These are phyloP conservation scores for Fregetta grallaria DNA, from an alignment of 2,113 vertebrate species.

Conservation along the genomic window DNA sequence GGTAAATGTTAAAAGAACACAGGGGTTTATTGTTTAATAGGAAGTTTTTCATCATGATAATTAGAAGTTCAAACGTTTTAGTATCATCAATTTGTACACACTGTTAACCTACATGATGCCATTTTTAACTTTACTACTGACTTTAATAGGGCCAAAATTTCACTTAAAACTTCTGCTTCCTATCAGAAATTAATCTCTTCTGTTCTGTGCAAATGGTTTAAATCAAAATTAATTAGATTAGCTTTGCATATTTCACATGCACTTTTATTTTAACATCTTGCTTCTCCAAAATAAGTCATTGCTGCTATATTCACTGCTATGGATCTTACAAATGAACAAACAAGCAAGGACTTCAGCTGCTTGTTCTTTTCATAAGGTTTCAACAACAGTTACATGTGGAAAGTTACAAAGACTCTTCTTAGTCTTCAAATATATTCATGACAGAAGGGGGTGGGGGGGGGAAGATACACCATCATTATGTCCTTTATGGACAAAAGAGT, in stretches of 20 bases:
- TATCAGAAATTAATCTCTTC: conserved; percentile 15
- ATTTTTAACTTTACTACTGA: conserved; percentile 31
- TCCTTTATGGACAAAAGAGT: not conserved
- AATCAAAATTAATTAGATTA: not conserved
- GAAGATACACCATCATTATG: not conserved
- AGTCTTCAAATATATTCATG: not conserved
- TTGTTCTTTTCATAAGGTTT: not conserved
- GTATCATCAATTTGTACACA: conserved; percentile 48
- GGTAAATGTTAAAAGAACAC: conserved; percentile 58
- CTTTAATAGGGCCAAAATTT: conserved; percentile 12
- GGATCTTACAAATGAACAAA: not conserved
- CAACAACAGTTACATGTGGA: not conserved
- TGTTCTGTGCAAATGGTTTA: not conserved
- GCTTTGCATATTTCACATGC: not conserved
- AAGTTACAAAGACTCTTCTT: not conserved
- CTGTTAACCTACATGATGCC: not conserved
- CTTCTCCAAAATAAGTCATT: not conserved
- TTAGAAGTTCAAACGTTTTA: conserved; percentile 55
- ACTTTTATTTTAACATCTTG: not conserved
- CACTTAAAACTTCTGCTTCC: not conserved
- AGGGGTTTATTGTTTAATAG: conserved; percentile 54
- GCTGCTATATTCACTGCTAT: not conserved
- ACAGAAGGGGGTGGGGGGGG: not conserved
- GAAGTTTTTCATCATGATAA: conserved; percentile 59
- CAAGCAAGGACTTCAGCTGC: not conserved